Conservation (phyloP, 2,113 vertebrate species). For the human region GRCh38 chr4:25259001-25259500, state of each 20-base stretch:
- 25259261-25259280: not conserved
- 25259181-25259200: constrained; percentile 93
- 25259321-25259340: not conserved
- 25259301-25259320: not conserved
- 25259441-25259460: not conserved
- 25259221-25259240: not conserved
- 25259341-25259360: not conserved
- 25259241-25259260: not conserved
- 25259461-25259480: constrained; percentile 2
- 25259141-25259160: constrained; percentile 96
- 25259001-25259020: constrained; percentile 65
- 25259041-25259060: constrained; percentile 98
- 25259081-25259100: constrained; percentile 97
- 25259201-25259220: constrained; percentile 31
- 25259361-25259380: not conserved
- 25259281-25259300: not conserved
- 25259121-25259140: constrained; percentile 98
- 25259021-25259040: constrained; percentile 89
- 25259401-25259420: not conserved
- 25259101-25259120: constrained; percentile 96
- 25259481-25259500: not conserved
- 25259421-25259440: not conserved
- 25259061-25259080: constrained; percentile 97
- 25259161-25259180: constrained; percentile 96
- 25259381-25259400: not conserved